phyloP scores from a whole-genome alignment of 2,888 invertebrate species.

The Ceratothoa steindachneri region DNA sequence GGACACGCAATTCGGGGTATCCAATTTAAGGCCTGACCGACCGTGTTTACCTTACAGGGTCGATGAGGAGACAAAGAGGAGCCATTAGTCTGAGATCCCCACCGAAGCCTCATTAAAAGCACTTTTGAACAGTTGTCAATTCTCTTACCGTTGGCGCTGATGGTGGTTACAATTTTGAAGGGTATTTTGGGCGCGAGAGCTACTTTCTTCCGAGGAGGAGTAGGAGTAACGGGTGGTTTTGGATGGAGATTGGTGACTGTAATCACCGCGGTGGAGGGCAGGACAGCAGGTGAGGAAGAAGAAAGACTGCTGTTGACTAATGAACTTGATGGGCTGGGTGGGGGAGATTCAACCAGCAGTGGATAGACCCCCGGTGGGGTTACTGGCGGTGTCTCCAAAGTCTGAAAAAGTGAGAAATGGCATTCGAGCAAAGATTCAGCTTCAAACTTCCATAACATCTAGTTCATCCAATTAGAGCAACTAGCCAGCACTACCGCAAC shows the following conservation, averaged over 20 bases:
- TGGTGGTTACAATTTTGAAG: background rate
- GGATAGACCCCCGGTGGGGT: constrained; percentile 33
- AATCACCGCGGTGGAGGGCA: background rate
- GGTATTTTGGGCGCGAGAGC: background rate
- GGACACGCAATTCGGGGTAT: too few relatives aligned
- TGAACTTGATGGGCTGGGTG: constrained; percentile 19
- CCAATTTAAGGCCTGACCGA: too few relatives aligned
- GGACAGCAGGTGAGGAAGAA: background rate
- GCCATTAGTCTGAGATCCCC: background rate
- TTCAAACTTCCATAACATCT: too few relatives aligned
- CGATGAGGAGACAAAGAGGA: too few relatives aligned
- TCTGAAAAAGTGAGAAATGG: constrained; percentile 15
- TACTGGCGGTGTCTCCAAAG: constrained; percentile 32
- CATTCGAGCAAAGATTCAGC: too few relatives aligned
- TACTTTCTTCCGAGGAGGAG: background rate
- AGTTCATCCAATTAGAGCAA: too few relatives aligned
- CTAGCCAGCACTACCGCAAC: too few relatives aligned
- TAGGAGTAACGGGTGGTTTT: background rate
- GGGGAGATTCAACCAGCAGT: constrained; percentile 22
- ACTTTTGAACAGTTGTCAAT: too few relatives aligned
- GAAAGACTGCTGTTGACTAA: background rate
- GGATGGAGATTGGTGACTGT: background rate
- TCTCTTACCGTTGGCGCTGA: background rate
- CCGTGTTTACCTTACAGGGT: too few relatives aligned
- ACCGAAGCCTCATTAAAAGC: background rate